Evolutionary conservation across 2,888 invertebrate genomes (phyloP), one percentile per base, ranked within the genome.

Genomic region (Proisotoma minuta): DNA sequence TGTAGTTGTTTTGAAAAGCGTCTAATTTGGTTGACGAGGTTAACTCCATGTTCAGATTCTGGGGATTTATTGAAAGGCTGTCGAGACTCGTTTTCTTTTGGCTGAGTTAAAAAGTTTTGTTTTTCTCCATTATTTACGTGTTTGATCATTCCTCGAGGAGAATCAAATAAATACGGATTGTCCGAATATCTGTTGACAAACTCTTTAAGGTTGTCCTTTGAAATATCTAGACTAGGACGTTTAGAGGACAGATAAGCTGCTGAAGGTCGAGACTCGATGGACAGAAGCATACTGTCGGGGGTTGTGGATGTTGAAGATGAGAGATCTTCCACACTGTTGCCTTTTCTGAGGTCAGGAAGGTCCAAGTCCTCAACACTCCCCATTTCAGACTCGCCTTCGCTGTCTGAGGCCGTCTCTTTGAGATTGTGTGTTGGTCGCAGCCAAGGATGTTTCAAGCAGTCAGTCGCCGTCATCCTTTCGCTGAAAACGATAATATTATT

Each of bases 151-250:
- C 73, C 72, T 27, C 73, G 62, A 1, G 73, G 73, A 59, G 71
- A 84, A 75, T 90, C 90, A 76, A 91, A 87, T 20, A 87, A 83
- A 78, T 91, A 91, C 0, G 91, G 91, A 48, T 90, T 90, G 74
- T 91, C 90, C 75, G 88, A 87, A 91, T 91, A 91, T 61, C 91
- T 83, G 76, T 90, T 91, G 56, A 91, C 91, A 79, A 91, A 91
- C 74, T 86, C 82, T 74, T 87, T 83, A 56, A 91, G 82, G 79
- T 91, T 91, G 77, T 90, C 89, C 82, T 91, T 91, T 68, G 90
- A 73, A 50, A 74, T 59, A 50, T 75, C 74, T 48, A 76, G 69
- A 59, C 70, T 72, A n/a, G 66, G 66, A 12, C 71, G 61, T 52
- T 71, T 66, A 22, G 51, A 29, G 27, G 22, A 50, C 39, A 65